A percentile compares a stretch with the other conserved stretches of the same genome.
These are phyloP conservation scores for Lanistes nyassanus DNA, from an alignment of 1,140 invertebrate genomes.

Conservation along the genomic window DNA sequence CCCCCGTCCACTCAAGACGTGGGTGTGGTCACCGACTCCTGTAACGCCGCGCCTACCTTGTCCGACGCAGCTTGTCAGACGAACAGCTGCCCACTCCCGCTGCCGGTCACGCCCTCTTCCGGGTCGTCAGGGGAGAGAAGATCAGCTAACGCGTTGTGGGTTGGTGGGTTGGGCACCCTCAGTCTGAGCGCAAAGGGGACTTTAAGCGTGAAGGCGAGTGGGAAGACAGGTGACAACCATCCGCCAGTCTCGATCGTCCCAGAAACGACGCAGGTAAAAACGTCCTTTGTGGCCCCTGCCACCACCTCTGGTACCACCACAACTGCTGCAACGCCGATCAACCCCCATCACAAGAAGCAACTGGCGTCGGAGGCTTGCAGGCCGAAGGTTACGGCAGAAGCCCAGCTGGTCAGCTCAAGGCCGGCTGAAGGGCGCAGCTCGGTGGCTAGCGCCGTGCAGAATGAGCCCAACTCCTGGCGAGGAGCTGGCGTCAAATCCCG, in stretches of 20 bases:
- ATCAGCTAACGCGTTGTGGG: background rate
- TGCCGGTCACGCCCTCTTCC: background rate
- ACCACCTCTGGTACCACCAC: background rate
- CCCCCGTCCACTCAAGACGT: conserved; percentile 7
- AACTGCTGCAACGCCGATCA: background rate
- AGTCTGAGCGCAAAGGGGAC: conserved; percentile 3
- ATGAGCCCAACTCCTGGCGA: no score
- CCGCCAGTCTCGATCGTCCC: background rate
- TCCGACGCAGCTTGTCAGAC: conserved; percentile 12
- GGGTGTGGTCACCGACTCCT: conserved; percentile 16
- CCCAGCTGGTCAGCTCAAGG: no score
- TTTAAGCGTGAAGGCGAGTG: background rate
- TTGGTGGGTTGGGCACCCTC: conserved; percentile 13
- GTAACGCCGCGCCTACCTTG: background rate
- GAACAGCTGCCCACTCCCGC: background rate
- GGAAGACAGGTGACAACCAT: background rate
- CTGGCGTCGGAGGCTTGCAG: conserved; percentile 16
- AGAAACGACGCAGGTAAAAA: background rate
- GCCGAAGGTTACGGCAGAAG: background rate
- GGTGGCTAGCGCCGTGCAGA: no score
- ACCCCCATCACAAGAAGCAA: conserved; percentile 24
- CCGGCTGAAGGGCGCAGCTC: no score
- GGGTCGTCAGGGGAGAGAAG: background rate
- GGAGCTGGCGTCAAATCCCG: no score
- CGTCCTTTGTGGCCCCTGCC: background rate